Conservation (phyloP, 2,113 vertebrate species). For the Prietella phreatophila region DNA sequence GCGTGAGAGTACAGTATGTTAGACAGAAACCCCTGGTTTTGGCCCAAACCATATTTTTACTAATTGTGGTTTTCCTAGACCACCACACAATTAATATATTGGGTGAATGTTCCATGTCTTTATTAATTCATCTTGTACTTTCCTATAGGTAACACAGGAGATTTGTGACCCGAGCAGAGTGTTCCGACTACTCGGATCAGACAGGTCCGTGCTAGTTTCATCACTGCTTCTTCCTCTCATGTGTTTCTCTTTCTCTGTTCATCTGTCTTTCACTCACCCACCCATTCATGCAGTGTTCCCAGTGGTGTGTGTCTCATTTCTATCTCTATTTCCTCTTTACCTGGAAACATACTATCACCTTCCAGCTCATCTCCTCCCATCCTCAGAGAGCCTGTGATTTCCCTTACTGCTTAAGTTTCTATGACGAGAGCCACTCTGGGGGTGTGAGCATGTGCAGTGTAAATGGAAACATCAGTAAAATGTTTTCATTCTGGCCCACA, state of each 20-base stretch:
- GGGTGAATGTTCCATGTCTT: background rate
- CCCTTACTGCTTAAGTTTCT: slow-evolving; percentile 34
- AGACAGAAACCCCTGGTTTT: background rate
- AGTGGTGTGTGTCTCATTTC: background rate
- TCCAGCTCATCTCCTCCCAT: background rate
- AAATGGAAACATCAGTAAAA: background rate
- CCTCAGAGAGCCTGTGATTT: slow-evolving; percentile 19
- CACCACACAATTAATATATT: background rate
- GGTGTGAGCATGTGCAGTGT: slow-evolving; percentile 5
- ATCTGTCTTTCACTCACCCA: background rate
- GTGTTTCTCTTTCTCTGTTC: background rate
- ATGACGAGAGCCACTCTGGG: slow-evolving; percentile 29
- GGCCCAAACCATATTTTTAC: background rate
- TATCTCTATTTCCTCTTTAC: slow-evolving; percentile 45
- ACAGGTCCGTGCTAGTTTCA: slow-evolving; percentile 73
- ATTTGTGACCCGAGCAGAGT: slow-evolving; percentile 95
- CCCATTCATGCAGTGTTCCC: background rate
- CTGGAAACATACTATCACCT: slow-evolving; percentile 46
- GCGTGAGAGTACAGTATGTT: background rate
- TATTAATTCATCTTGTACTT: slow-evolving; percentile 16
- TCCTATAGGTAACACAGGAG: slow-evolving; percentile 90
- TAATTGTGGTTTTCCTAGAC: background rate
- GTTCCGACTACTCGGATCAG: slow-evolving; percentile 92
- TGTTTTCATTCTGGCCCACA: background rate
- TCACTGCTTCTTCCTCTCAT: background rate